Base-by-base conservation (phyloP, 1,140 invertebrate genomes). In the Heliconius nattereri region DNA sequence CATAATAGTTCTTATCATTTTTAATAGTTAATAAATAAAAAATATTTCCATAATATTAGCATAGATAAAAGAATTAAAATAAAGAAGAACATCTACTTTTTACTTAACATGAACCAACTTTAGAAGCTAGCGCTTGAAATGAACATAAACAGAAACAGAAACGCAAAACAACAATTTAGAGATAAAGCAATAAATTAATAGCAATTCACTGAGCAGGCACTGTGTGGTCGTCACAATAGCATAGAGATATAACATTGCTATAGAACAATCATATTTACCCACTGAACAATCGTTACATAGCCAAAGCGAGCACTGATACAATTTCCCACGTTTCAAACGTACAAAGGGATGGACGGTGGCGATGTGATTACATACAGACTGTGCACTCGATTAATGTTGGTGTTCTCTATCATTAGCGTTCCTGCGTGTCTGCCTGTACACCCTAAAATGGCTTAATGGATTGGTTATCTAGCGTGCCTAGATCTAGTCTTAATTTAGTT, bases 241-340 rank as follows among this genome's bases (percentile, higher is more conserved):
- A 57, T 57, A 57, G 19, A n/a, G 2, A 57, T 57, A 57, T 23
- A 57, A 66, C 23, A 66, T 66, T n/a, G n/a, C 23, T 26, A 29
- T 66, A 66, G 60, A 26, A 66, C 60, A 66, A 66, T 66, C 23
- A 66, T 66, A 66, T 66, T 66, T 66, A 66, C 60, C 23, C 60
- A 66, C 23, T 66, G 60, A 66, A 29, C 60, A 66, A 66, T 66
- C 60, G 60, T 66, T 66, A 66, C 60, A 66, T 66, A 66, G 60
- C 60, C 60, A 66, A 66, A 66, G 60, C 60, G 60, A 66, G 57
- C 57, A 26, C 60, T 66, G 60, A 66, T 66, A 66, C 60, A 66
- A 66, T 66, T 66, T 66, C 60, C 26, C 60, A 29, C 60, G 60
- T 66, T 66, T 66, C 60, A 66, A 66, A 66, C 60, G 60, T 66